Percentiles rank a stretch among this genome's conserved stretches.
Evolutionary conservation across 2,113 vertebrate genomes (phyloP).

Genomic region (Scolopax mira): DNA sequence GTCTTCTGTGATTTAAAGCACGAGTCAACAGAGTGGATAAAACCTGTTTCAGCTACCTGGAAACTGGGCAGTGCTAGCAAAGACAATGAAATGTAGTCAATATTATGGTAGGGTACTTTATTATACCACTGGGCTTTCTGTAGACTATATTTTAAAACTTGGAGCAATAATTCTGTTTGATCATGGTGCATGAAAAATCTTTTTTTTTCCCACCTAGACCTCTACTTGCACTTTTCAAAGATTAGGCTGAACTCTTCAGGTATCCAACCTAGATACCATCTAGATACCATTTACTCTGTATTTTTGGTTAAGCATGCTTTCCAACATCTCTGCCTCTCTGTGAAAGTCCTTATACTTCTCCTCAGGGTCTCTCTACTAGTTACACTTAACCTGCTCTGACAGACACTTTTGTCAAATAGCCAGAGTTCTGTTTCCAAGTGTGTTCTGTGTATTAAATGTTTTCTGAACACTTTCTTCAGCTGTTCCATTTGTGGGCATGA

Average conservation of each 20-base stretch:
- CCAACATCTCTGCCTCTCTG: neutral
- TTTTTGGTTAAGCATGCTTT: neutral
- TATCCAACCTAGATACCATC: neutral
- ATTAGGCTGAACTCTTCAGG: neutral
- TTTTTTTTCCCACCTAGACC: neutral
- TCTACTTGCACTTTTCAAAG: neutral
- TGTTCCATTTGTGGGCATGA: neutral
- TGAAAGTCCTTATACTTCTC: neutral
- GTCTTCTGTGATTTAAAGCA: neutral
- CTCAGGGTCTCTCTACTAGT: neutral
- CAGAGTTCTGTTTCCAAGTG: neutral
- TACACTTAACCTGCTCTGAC: neutral
- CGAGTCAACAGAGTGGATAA: neutral
- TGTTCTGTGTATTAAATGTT: neutral
- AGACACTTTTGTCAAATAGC: neutral
- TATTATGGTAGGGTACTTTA: neutral
- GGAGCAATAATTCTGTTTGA: neutral
- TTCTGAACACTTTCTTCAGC: neutral
- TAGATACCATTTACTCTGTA: neutral
- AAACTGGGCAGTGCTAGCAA: neutral
- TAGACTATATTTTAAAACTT: neutral
- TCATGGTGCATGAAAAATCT: rapidly evolving
- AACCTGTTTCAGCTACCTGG: neutral
- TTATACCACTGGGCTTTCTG: neutral
- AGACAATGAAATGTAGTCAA: neutral